Evolutionary conservation across 2,888 invertebrate genomes (phyloP), one percentile per base, ranked within the genome.

Genomic region (Hermaeophaga mercurialis): DNA sequence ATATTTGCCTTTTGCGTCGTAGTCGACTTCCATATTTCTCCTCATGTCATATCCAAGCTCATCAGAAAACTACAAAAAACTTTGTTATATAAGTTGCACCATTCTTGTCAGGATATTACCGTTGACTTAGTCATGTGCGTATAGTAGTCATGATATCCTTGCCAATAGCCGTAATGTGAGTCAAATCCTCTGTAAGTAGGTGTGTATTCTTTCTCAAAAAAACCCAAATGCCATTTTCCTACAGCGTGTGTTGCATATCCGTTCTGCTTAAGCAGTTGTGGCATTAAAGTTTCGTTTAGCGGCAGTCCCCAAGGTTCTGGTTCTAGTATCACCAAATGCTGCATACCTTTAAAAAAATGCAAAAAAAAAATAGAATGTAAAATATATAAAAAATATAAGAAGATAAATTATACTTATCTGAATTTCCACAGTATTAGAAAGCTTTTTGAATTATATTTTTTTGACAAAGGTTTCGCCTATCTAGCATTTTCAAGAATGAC

Each of bases 181-280:
- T 91, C 87, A 70, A 91, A 96, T 2, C 93, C 93, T 49, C 92
- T 82, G 50, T 81, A 81, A 1, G 84, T 84, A 0, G 92, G 93
- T 1, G 89, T 84, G 73, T 85, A 91, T 65, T 85, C 85, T 48
- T 81, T 80, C 50, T 82, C 80, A 61, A 85, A 87, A 80, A 87
- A 91, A 1, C 95, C 95, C 56, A 95, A 82, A 74, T 91, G 89
- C 92, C 92, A 92, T 79, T 93, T 93, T 9, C 93, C 93, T 9
- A 93, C 83, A 28, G 89, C 85, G 72, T 89, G 87, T 0, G 90
- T 90, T 15, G 78, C 76, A 74, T 92, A 94, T 6, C 91, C 91
- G 50, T 80, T 76, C 18, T 79, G 80, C 69, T 82, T 81, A 46
- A 93, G 78, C 75, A 88, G 85, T 76, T 85, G 78, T 0, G 85